Evolutionary conservation across 1,140 invertebrate species (phyloP).

Genomic region (Calycopis cecrops): DNA sequence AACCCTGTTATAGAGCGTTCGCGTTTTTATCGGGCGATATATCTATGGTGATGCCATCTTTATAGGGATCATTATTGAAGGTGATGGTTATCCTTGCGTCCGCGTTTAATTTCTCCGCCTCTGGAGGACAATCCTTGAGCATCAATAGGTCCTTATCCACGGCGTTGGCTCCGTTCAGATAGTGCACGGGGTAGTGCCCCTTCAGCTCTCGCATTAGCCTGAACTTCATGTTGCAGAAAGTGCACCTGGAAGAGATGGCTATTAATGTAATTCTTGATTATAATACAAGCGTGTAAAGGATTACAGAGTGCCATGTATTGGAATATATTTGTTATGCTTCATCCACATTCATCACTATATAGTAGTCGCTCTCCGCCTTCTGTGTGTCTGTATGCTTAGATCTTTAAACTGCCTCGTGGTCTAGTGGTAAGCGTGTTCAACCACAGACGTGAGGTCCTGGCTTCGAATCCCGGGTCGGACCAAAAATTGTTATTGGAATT

Average conservation of each 20-base stretch:
- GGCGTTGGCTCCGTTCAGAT: conserved; percentile 33
- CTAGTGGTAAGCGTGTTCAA: too few species aligned
- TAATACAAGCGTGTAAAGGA: background rate
- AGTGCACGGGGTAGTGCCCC: conserved; percentile 64
- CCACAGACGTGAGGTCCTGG: too few species aligned
- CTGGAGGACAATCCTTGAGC: conserved; percentile 16
- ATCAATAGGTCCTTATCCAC: conserved; percentile 13
- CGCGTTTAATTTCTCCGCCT: conserved; percentile 19
- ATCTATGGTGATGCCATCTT: conserved; percentile 50
- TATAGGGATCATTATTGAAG: conserved; percentile 39
- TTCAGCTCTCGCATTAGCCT: conserved; percentile 61
- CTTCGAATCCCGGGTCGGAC: too few species aligned
- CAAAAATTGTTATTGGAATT: too few species aligned
- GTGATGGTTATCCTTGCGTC: conserved; percentile 48
- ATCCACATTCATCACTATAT: too few species aligned
- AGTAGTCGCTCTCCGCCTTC: too few species aligned
- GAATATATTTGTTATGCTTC: too few species aligned
- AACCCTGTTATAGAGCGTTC: conserved; percentile 1
- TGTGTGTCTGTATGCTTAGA: too few species aligned
- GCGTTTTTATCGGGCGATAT: conserved; percentile 34
- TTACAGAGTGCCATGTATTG: too few species aligned
- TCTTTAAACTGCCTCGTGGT: too few species aligned
- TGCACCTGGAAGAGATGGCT: conserved; percentile 29
- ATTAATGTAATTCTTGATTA: background rate
- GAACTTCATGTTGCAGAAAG: conserved; percentile 56